phyloP scores from a whole-genome alignment of 2,797 vertebrate species.

The Falco berigora region DNA sequence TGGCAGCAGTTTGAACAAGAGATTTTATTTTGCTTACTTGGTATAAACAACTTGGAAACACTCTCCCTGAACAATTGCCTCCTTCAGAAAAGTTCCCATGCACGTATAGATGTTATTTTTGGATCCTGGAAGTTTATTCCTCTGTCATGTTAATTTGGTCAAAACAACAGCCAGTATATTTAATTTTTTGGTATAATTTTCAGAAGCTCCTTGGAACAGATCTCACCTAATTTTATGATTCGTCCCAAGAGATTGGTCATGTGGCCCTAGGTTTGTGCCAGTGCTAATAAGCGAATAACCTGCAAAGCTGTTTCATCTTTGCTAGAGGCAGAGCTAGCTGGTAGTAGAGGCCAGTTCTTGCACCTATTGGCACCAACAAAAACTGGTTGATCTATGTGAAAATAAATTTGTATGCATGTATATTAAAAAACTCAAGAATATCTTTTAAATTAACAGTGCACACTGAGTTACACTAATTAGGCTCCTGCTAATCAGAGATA shows the following conservation, averaged over 20 bases:
- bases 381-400: background rate
- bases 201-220: background rate
- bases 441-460: background rate
- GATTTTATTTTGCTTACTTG: background rate
- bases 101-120: background rate
- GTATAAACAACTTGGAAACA: background rate
- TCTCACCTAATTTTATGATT: background rate
- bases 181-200: background rate
- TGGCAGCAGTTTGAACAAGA: background rate
- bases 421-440: background rate
- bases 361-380: background rate
- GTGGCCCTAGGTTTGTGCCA: background rate
- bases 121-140: background rate
- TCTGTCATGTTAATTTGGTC: background rate
- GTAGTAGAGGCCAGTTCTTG: background rate
- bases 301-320: background rate
- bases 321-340: background rate
- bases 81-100: background rate
- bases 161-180: background rate
- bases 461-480: background rate
- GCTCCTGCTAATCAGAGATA: background rate
- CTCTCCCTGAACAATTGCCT: background rate
- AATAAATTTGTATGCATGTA: background rate
- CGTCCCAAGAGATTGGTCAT: background rate
- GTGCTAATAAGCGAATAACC: background rate